Conservation (phyloP, 1,140 invertebrate genomes). For the Dendroctonus ponderosae region DNA sequence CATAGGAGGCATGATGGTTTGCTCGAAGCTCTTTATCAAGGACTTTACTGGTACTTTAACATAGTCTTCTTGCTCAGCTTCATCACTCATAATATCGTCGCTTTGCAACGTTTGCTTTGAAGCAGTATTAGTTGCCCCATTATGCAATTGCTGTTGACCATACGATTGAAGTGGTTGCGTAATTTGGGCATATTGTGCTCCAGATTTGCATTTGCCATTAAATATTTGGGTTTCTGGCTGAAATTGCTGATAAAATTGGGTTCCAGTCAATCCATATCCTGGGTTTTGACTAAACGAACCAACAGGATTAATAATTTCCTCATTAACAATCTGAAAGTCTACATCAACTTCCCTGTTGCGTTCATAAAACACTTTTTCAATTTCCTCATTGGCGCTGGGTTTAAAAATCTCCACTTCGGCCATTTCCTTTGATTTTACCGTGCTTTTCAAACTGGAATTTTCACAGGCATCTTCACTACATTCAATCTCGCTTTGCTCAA, state of each 20-base stretch:
- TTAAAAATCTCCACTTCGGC: constrained; percentile 42
- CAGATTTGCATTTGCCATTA: not conserved
- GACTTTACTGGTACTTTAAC: constrained; percentile 63
- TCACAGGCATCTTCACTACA: constrained; percentile 25
- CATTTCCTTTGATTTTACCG: constrained; percentile 40
- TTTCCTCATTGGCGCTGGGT: constrained; percentile 44
- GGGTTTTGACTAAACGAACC: not conserved
- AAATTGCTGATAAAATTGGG: not conserved
- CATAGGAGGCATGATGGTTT: constrained; percentile 57
- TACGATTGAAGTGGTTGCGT: not conserved
- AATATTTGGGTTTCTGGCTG: not conserved
- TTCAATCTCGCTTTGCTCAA: constrained; percentile 31
- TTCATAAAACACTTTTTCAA: constrained; percentile 47
- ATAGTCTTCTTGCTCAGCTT: constrained; percentile 53
- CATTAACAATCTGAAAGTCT: constrained; percentile 44
- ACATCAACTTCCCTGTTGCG: constrained; percentile 44
- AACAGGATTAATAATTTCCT: constrained; percentile 25
- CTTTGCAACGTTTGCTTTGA: not conserved
- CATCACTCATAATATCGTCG: not conserved
- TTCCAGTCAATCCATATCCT: not conserved
- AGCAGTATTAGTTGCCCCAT: not conserved
- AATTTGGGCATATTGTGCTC: not conserved
- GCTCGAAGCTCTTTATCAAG: constrained; percentile 64
- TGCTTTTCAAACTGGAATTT: constrained; percentile 35
- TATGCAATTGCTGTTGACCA: not conserved